Evolutionary conservation across 1,140 invertebrate species (phyloP), one percentile per base, ranked within the genome.

Genomic region (Sycophaga agraensis): DNA sequence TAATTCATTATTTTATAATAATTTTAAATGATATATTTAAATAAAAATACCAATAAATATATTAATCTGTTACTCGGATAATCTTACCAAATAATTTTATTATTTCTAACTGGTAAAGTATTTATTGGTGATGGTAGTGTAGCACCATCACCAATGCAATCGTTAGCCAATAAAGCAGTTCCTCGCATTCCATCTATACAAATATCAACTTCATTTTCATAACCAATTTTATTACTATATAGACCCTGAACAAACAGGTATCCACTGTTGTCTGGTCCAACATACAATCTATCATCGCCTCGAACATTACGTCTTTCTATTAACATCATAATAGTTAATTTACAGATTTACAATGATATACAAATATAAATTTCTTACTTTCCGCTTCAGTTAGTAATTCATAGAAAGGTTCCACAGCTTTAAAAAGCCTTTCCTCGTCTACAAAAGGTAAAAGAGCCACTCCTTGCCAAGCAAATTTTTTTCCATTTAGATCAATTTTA

Each of bases 391-490:
- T 91, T 28, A 99, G 80, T 51, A 86, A 80, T 1, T 85, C 76
- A 71, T 97, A 96, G 68, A 91, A 93, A 4, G 87, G 86, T 64
- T 88, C 82, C 17, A 99, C 80, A 2, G 96, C 93, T 69, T 89
- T 89, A 71, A 97, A 92, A 19, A 99, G 83, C 63, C 97, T 82
- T 43, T 85, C 85, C 80, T 99, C 97, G 73, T 99, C 96, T 0
- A 99, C 97, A 83, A 99, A 99, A 31, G 98, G 98, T 49, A 99
- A 80, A 9, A 99, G 77, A 5, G 97, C 97, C 9, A 99, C 97
- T 59, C 97, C 97, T 84, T 99, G 97, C 97, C 97, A 99, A 50
- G 97, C 97, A 82, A 93, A 99, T 80, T 98, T 99, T 79, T 99
- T 99, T 16, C 98, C 98, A 83, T 99, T 99, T 46, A 99, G 81